Base-by-base conservation (phyloP, 2,113 vertebrate genomes). In the Anarhynchus alexandrinus region DNA sequence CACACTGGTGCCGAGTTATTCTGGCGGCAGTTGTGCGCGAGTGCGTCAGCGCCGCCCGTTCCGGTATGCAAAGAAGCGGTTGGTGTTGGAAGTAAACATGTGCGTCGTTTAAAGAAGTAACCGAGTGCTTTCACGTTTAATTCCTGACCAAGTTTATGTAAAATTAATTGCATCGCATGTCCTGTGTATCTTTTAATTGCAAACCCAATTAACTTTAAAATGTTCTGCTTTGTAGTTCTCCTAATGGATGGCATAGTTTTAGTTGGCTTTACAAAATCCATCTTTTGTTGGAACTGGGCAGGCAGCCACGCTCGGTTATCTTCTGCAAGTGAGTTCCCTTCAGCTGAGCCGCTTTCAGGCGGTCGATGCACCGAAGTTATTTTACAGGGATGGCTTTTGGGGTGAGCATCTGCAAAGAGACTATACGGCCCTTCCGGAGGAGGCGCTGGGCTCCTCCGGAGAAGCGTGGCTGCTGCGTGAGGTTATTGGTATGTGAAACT, bases 161-260 rank as follows among this genome's bases (percentile, higher is more conserved):
- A 96, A 97, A 96, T 95, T 93, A 96, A 95, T 94, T 79, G 92
- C 59, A 45, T 88, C 72, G 26, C 80, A 90, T 96, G 95, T 95
- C 95, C 93, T 16, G 64, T 61, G 73, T 79, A 61, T 92, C 93
- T 94, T 96, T 96, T 92, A 95, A 97, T 88, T 97, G 95, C 87
- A 95, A 96, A 98, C 62, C 70, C 92, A 94, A 97, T 96, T 97
- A 97, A 95, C 82, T 93, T 96, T 20, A 66, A 95, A 96, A 95
- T 65, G 95, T 96, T 95, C 95, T 92, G 95, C 96, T 86, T 95
- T 94, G 90, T 78, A 76, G 97, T 94, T 91, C 86, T 67, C 57
- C 92, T 97, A 96, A 96, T 84, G 96, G 91, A 84, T 97, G 95
- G 80, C 91, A 42, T 69, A 49, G 32, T 69, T 91, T 57, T 36